These are phyloP conservation scores for Labeo catla DNA, from an alignment of 2,113 vertebrate species.

Conservation along the genomic window DNA sequence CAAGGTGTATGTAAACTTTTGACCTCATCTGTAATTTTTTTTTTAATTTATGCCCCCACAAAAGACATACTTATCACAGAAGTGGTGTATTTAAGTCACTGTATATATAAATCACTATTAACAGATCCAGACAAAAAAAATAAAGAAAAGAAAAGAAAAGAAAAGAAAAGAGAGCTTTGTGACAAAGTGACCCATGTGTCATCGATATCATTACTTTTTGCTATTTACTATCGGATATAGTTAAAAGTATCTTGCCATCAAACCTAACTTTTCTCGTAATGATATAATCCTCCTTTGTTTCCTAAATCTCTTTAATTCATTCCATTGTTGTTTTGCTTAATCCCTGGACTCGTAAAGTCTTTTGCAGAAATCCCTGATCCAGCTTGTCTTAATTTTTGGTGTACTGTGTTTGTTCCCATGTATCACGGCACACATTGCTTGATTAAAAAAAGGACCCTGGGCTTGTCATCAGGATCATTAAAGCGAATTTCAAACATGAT, in stretches of 20 bases:
- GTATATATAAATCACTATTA: background rate
- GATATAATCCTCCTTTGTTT: background rate
- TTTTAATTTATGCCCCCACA: background rate
- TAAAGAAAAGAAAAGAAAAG: no score
- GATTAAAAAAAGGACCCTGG: background rate
- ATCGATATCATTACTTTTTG: background rate
- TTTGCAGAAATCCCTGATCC: constrained; percentile 30
- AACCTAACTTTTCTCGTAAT: constrained; percentile 1
- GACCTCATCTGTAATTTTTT: background rate
- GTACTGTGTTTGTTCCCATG: background rate
- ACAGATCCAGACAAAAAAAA: background rate
- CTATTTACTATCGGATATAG: background rate
- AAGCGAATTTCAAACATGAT: background rate
- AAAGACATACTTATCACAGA: background rate
- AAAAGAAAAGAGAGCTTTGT: background rate
- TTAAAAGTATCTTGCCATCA: background rate
- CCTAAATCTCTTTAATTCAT: constrained; percentile 31
- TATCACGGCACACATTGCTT: background rate
- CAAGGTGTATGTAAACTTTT: no score
- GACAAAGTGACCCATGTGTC: background rate
- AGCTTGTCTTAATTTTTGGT: constrained; percentile 54
- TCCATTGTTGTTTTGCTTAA: constrained; percentile 48
- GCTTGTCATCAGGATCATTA: background rate
- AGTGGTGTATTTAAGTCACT: background rate
- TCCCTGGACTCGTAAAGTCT: constrained; percentile 9